Percentiles rank a stretch among this genome's conserved stretches.
phyloP scores from a whole-genome alignment of 2,888 invertebrate species.

The Acrobasis repandana region DNA sequence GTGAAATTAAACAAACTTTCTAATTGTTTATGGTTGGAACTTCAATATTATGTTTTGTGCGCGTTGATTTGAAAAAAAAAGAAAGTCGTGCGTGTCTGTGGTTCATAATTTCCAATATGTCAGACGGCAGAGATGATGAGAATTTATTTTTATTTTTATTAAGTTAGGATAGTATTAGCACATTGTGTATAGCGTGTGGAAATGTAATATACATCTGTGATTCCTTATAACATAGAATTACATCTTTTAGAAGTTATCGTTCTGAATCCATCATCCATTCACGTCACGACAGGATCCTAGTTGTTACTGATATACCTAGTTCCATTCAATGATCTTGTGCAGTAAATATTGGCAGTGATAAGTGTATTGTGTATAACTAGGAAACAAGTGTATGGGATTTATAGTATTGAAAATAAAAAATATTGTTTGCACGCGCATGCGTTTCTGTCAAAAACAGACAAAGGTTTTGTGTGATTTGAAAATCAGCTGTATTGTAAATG shows the following conservation, averaged over 20 bases:
- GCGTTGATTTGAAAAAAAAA: neutral
- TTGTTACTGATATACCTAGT: slow-evolving; percentile 66
- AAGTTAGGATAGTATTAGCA: slow-evolving; percentile 47
- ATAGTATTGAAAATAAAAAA: slow-evolving; percentile 81
- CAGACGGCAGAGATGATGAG: slow-evolving; percentile 57
- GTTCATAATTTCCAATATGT: slow-evolving; percentile 64
- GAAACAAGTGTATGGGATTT: slow-evolving; percentile 53
- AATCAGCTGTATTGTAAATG: slow-evolving; percentile 83
- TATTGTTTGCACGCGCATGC: slow-evolving; percentile 82
- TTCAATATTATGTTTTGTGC: neutral
- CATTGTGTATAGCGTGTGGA: slow-evolving; percentile 48
- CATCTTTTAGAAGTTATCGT: slow-evolving; percentile 37
- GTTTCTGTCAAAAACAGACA: slow-evolving; percentile 82
- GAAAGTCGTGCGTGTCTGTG: slow-evolving; percentile 23
- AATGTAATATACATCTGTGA: slow-evolving; percentile 41
- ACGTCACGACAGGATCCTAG: slow-evolving; percentile 31
- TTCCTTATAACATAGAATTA: slow-evolving; percentile 40
- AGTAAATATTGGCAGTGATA: slow-evolving; percentile 46
- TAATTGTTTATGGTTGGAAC: neutral
- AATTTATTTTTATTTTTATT: slow-evolving; percentile 52
- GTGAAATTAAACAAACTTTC: too few species aligned
- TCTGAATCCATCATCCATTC: slow-evolving; percentile 40
- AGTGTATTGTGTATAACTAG: slow-evolving; percentile 42
- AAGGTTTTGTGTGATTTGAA: slow-evolving; percentile 84
- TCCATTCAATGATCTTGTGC: slow-evolving; percentile 54